Base-by-base conservation (phyloP, 2,113 vertebrate species). In the Limnothrissa miodon region DNA sequence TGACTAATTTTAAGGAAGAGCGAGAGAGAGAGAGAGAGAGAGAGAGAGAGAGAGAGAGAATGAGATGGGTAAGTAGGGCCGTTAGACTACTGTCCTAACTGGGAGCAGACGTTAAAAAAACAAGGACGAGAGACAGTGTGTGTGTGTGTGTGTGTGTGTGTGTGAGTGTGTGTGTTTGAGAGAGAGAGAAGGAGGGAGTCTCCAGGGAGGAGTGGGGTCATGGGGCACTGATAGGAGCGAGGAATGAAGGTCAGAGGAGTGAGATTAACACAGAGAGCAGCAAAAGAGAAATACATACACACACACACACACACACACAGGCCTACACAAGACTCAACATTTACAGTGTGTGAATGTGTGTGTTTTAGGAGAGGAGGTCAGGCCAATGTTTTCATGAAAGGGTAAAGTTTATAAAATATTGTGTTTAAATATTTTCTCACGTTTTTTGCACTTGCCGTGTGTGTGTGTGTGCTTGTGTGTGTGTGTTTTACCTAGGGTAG, bases 171-270 rank as follows among this genome's bases (percentile, higher is more conserved):
- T 53, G 48, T 53, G 48, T 53, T 15, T 23, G 42, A 42, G 42
- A 81, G 78, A 84, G 80, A 91, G 89, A 92, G 92, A 92, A 92
- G 91, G 91, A 91, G 91, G 80, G 87, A 86, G 56, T 85, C 87
- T 91, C 93, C 81, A 66, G 94, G 94, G 93, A 94, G 92, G 45
- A 51, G 79, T 46, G n/a, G 70, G 80, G 93, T 94, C 93, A 92
- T 88, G 82, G 78, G 88, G 90, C 91, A 90, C 87, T 92, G 91
- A 93, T 93, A 91, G 91, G 90, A 90, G 88, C 86, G 89, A 89
- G 90, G 92, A 91, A 95, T 94, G 92, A 93, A 92, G 92, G 93
- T 93, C 92, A 93, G 74, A 66, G 42, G 86, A 46, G 83, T 79
- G 83, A 86, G 81, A 85, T 86, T 53, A 83, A 83, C 70, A 85